Percentiles rank a stretch among this genome's conserved stretches.
phyloP scores from a whole-genome alignment of 2,797 vertebrate genomes.

The Choloepus didactylus region DNA sequence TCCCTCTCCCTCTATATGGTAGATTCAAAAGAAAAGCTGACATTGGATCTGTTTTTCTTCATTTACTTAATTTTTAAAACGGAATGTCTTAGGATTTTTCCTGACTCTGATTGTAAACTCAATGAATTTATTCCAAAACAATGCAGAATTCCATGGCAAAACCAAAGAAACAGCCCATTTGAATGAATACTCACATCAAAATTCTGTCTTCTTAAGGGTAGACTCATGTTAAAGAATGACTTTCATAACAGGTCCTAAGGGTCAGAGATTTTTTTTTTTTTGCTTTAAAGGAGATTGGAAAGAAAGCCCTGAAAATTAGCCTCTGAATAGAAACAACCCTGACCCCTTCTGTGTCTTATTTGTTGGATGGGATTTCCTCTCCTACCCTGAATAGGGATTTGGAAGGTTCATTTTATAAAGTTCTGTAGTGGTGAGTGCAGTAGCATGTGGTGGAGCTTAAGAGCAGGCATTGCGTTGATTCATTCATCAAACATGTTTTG shows the following conservation, averaged over 20 bases:
- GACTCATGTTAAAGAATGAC: background rate
- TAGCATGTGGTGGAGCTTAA: background rate
- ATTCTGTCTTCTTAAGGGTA: background rate
- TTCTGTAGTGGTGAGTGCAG: background rate
- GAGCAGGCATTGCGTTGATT: background rate
- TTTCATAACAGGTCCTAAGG: background rate
- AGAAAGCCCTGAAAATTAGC: background rate
- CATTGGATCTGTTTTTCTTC: background rate
- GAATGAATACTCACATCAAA: background rate
- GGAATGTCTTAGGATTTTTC: background rate
- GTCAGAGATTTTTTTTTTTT: background rate
- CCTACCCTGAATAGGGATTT: background rate
- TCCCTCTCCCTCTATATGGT: background rate
- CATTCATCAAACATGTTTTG: background rate
- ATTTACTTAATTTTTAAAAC: slow-evolving; percentile 9
- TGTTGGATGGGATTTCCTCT: slow-evolving; percentile 33
- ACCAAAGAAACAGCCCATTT: background rate
- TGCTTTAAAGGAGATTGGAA: background rate
- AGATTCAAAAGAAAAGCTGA: slow-evolving; percentile 19
- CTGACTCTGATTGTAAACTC: background rate
- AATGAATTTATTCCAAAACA: background rate
- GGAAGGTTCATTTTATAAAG: slow-evolving; percentile 21
- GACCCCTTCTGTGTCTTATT: background rate
- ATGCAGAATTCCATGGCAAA: background rate
- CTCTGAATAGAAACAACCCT: background rate